phyloP scores from a whole-genome alignment of 2,888 invertebrate genomes.

The Cerastis leucographa region DNA sequence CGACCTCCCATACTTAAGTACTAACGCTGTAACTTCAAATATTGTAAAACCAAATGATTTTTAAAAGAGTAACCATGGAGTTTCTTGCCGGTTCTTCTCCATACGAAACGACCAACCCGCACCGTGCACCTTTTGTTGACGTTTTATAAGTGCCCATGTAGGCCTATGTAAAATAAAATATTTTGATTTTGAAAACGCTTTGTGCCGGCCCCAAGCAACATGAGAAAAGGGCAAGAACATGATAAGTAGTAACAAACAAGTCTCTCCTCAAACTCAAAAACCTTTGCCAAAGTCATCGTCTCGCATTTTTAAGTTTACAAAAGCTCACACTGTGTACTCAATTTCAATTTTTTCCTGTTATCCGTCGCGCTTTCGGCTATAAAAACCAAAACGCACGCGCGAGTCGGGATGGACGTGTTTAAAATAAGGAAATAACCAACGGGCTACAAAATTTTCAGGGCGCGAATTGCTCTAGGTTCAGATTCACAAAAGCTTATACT shows the following conservation, averaged over 20 bases:
- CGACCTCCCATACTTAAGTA: too few species aligned
- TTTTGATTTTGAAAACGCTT: too few species aligned
- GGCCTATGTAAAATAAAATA: too few species aligned
- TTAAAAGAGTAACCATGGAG: too few species aligned
- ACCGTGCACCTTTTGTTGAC: too few species aligned
- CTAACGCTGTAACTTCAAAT: too few species aligned
- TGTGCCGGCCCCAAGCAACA: too few species aligned
- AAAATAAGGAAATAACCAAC: constrained; percentile 20
- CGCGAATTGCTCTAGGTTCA: neutral
- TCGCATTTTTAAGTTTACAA: neutral
- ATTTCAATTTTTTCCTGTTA: constrained; percentile 11
- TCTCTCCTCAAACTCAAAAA: neutral
- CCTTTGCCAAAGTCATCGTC: neutral
- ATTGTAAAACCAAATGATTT: too few species aligned
- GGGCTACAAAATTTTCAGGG: constrained; percentile 2
- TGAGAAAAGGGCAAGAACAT: too few species aligned
- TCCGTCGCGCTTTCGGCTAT: neutral
- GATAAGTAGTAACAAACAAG: neutral
- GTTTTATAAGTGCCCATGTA: too few species aligned
- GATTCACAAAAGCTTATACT: neutral
- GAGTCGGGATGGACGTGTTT: neutral
- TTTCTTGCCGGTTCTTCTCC: too few species aligned
- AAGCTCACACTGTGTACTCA: neutral
- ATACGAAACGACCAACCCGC: too few species aligned
- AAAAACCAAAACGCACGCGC: neutral